Evolutionary conservation across 2,888 invertebrate species (phyloP), one percentile per base, ranked within the genome.

Genomic region (Ceramica pisi): DNA sequence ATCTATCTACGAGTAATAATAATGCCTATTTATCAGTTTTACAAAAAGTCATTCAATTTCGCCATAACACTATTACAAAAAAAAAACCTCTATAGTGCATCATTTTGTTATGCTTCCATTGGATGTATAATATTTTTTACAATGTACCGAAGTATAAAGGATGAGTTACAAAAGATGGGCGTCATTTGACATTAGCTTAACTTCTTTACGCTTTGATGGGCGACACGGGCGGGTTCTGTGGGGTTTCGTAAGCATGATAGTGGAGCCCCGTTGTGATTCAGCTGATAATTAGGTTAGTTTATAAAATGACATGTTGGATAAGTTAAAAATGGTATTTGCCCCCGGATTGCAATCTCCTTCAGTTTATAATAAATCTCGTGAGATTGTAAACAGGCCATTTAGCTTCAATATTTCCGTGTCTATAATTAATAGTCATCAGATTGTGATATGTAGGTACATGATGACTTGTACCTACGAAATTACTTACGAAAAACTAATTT

Each of bases 121-220:
- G 75, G 62, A 44, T 63, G 63, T 46, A 74, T 71, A 65, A 55
- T 23, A 60, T 73, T 80, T 74, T 74, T 72, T 70, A 55, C 35
- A 61, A 46, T 63, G 56, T 69, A 65, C 35, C 44, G 35, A 50
- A 72, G 55, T 70, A 63, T 94, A 93, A 93, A 90, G 90, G 91
- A 93, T 94, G 94, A 92, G 90, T 90, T 91, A 95, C 95, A 95
- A 95, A 95, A 94, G 95, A 94, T 94, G 93, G 93, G 94, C 95
- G 93, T 94, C 95, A 91, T 93, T 94, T 94, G 93, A 94, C 94
- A 95, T 95, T 95, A 94, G 93, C 93, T 94, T 95, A 95, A 95
- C 95, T 95, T 95, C 95, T 95, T 95, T 94, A 95, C 95, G 95
- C 91, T 95, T 95, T 95, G 92, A 95, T 95, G 92, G 88, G 90